Base-by-base conservation (phyloP, 2,797 vertebrate genomes). In the Acipenser oxyrinchus region DNA sequence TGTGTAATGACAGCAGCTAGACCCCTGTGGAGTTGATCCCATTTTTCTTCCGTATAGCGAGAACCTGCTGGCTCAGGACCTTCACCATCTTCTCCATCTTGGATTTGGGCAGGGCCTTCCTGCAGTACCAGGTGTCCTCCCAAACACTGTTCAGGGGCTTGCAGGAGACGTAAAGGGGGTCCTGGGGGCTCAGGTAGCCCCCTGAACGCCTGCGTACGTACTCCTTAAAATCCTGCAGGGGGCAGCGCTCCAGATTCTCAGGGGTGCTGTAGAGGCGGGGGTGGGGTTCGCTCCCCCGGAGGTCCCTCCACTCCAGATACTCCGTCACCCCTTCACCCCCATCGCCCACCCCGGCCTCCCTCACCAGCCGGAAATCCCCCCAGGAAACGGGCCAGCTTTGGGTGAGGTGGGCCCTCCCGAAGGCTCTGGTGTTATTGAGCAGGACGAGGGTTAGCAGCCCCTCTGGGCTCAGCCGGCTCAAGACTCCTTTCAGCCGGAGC, bases 371-470 rank as follows among this genome's bases (percentile, higher is more conserved):
- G 63, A 71, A 66, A 13, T 71, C 15, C 9, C 59, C 60, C 15
- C 23, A 18, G 49, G 37, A 52, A 3, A 58, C 59, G 7, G 67
- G 67, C 66, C 67, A 63, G n/a, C 8, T 37, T 2, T 37, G 23
- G 23, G 23, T 37, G 23, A 37, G 23, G 23, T 37, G 23, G 23
- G 23, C 49, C 48, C 55, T 64, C 10, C 70, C 66, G 23, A 68
- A 68, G 48, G 66, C 59, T 4, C 51, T 23, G 60, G 67, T 7
- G 62, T 64, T 67, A 62, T 72, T 67, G 68, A 64, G 18, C 49
- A 69, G 65, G 18, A 69, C 65, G 50, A 69, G 62, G 65, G 64
- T 60, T 8, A 70, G 61, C 61, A 65, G 61, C 11, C 63, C 67
- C 10, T 64, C 69, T 1, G 57, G 65, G 6, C 49, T 63, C 15